Evolutionary conservation across 1,140 invertebrate species (phyloP).

Genomic region (Campoletis sonorensis): DNA sequence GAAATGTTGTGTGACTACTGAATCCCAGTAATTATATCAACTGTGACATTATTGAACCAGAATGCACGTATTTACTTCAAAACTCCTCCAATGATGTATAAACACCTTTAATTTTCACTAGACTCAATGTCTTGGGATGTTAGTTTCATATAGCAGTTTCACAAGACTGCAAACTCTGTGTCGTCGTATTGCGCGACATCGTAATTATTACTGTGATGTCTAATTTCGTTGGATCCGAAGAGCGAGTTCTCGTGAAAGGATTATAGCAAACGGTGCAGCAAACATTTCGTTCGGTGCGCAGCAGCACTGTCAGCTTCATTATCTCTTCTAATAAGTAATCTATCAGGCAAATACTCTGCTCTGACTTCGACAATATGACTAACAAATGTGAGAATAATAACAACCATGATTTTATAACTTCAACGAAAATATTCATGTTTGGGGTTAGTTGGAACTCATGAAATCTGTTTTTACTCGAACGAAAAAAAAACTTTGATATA

Average conservation of each 20-base stretch:
- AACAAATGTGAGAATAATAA: background rate
- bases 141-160: background rate
- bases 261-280: slow-evolving; percentile 44
- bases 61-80: background rate
- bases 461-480: no score
- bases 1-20: no score
- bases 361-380: background rate
- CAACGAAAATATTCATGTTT: no score
- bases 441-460: no score
- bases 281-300: background rate
- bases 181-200: slow-evolving; percentile 15
- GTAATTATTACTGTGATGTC: slow-evolving; percentile 51
- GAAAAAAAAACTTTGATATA: no score
- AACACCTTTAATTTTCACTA: background rate
- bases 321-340: slow-evolving; percentile 1
- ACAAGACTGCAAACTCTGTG: slow-evolving; percentile 43
- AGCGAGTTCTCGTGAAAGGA: background rate
- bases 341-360: background rate
- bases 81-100: background rate
- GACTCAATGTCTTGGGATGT: background rate
- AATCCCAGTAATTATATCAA: no score
- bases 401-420: no score
- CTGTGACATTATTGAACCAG: no score
- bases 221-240: slow-evolving; percentile 40
- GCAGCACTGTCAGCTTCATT: background rate